Conservation (phyloP, 1,140 invertebrate genomes). For the Piezodorus guildinii region DNA sequence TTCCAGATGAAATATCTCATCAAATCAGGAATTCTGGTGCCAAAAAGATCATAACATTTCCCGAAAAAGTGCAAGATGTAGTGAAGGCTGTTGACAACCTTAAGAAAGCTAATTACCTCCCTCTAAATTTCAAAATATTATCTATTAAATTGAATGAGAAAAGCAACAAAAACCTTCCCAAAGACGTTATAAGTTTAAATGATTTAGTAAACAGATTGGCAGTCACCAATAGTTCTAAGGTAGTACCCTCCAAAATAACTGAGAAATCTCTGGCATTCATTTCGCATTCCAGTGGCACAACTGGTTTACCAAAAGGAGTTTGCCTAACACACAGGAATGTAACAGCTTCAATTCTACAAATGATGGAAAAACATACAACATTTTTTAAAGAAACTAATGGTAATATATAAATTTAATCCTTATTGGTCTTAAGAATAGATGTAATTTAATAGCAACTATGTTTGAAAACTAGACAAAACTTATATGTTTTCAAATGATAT, state of each 20-base stretch:
- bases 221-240: no score
- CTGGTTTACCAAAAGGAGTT: conserved; percentile 78
- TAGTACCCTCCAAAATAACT: no score
- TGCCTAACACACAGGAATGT: conserved; percentile 63
- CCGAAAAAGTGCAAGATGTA: neutral
- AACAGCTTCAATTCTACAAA: conserved; percentile 31
- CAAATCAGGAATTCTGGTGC: neutral
- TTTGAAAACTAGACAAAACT: no score
- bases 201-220: no score
- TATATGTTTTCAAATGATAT: no score
- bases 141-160: no score
- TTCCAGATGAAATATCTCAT: neutral
- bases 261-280: conserved; percentile 30
- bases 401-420: neutral
- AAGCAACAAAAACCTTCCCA: no score
- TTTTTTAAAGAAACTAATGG: neutral
- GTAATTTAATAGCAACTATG: no score
- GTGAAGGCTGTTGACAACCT: neutral
- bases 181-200: no score
- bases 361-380: neutral
- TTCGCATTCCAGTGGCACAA: conserved; percentile 54
- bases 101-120: no score
- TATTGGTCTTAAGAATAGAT: no score
- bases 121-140: no score
- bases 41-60: neutral